Evolutionary conservation across 2,113 vertebrate species (phyloP).

Genomic region (Synodontis membranacea): DNA sequence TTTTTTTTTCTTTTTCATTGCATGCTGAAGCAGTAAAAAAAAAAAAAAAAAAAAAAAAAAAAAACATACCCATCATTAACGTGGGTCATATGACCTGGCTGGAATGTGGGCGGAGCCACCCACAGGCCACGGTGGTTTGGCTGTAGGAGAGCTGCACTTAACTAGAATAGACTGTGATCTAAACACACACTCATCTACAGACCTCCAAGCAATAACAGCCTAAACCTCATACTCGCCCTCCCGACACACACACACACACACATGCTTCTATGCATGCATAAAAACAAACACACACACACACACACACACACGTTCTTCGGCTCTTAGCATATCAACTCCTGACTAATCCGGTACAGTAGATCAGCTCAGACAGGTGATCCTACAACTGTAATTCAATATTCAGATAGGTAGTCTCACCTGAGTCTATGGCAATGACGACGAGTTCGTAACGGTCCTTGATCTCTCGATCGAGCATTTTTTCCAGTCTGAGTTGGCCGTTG

Average conservation of each 20-base stretch:
- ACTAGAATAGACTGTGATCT: slow-evolving; percentile 64
- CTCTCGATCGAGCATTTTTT: slow-evolving; percentile 86
- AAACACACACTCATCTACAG: slow-evolving; percentile 72
- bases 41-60: slow-evolving; percentile 16
- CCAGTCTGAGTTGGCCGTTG: slow-evolving; percentile 83
- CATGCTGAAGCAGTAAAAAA: slow-evolving; percentile 21
- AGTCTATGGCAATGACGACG: slow-evolving; percentile 85
- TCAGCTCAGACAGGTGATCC: background rate
- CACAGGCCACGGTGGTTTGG: slow-evolving; percentile 64
- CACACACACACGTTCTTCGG: no score
- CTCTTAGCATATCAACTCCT: background rate
- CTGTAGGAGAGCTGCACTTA: slow-evolving; percentile 69
- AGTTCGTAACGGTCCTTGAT: slow-evolving; percentile 78
- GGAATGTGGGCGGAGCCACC: slow-evolving; percentile 69
- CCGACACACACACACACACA: slow-evolving; percentile 18
- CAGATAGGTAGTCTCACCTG: slow-evolving; percentile 71
- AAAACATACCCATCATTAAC: slow-evolving; percentile 54
- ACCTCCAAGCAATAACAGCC: slow-evolving; percentile 70
- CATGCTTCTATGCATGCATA: background rate
- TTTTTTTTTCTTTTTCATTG: slow-evolving; percentile 15
- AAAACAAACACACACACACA: background rate
- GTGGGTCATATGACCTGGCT: slow-evolving; percentile 65
- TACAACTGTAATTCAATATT: background rate
- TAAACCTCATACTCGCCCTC: slow-evolving; percentile 69
- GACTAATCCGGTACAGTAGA: background rate